A percentile compares a stretch with the other conserved stretches of the same genome.
Conservation (phyloP, 2,113 vertebrate species). For the Ictalurus punctatus region DNA sequence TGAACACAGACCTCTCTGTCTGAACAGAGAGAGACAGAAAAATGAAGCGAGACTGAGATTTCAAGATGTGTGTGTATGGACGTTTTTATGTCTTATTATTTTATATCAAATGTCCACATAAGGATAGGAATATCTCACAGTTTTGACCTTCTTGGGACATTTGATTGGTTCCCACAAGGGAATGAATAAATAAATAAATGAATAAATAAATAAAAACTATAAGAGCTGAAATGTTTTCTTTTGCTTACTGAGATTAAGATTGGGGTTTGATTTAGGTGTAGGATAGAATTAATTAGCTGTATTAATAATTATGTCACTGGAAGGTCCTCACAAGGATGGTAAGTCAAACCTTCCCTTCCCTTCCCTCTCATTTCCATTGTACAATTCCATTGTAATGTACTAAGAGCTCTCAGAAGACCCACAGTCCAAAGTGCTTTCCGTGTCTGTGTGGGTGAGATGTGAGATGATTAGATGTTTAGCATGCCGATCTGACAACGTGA, state of each 20-base stretch:
- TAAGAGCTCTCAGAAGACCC: slow-evolving; percentile 32
- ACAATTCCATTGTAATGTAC: slow-evolving; percentile 23
- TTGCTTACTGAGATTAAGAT: not conserved
- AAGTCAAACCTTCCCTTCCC: not conserved
- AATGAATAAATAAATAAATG: not conserved
- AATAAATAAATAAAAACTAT: not conserved
- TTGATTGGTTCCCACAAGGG: not conserved
- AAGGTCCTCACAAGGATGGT: not conserved
- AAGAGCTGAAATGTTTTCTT: not conserved
- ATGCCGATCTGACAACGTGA: not conserved
- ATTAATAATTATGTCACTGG: not conserved
- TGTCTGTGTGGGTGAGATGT: not conserved
- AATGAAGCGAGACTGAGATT: not conserved
- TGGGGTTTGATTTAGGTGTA: not conserved
- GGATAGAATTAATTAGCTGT: not conserved
- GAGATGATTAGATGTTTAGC: slow-evolving; percentile 16
- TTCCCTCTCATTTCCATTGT: not conserved
- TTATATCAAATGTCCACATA: not conserved
- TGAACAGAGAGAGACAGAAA: not conserved
- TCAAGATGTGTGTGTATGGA: not conserved
- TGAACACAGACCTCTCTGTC: not conserved
- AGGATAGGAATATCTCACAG: not conserved
- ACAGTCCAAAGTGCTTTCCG: slow-evolving; percentile 8
- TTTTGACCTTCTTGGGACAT: not conserved
- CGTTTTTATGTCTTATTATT: not conserved